These are phyloP conservation scores for Asobara japonica DNA, from an alignment of 1,140 invertebrate genomes.

Conservation along the genomic window DNA sequence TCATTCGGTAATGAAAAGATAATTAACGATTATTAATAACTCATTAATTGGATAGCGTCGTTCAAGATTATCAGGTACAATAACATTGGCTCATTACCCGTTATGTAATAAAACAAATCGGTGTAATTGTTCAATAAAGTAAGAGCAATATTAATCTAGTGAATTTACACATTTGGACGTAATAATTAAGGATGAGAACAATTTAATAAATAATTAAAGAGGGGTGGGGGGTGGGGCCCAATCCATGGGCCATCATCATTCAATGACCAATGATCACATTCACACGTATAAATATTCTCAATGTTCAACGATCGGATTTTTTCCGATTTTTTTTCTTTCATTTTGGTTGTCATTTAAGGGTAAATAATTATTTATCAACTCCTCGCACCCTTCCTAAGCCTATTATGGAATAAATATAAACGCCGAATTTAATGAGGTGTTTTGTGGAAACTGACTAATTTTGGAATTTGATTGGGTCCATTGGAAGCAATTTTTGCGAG, in stretches of 20 bases:
- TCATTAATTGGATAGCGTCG: no score
- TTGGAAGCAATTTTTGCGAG: no score
- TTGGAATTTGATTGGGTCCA: neutral
- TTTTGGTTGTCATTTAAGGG: conserved; percentile 23
- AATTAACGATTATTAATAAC: neutral
- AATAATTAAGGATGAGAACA: neutral
- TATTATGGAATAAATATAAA: conserved; percentile 34
- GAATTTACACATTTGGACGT: neutral
- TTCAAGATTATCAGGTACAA: neutral
- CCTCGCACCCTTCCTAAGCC: conserved; percentile 12
- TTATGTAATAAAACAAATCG: no score
- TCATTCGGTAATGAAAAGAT: no score
- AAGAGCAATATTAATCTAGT: conserved; percentile 17
- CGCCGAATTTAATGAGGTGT: neutral
- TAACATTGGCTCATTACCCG: neutral
- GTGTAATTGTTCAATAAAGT: neutral
- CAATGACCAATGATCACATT: neutral
- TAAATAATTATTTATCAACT: conserved; percentile 18
- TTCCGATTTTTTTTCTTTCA: conserved; percentile 9
- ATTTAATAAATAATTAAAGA: conserved; percentile 44
- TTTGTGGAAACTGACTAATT: neutral
- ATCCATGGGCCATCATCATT: conserved; percentile 17
- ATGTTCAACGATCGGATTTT: no score
- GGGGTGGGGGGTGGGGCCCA: conserved; percentile 42
- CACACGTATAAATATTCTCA: conserved; percentile 1